phyloP scores from a whole-genome alignment of 2,888 invertebrate genomes.

The Andrena marginata region DNA sequence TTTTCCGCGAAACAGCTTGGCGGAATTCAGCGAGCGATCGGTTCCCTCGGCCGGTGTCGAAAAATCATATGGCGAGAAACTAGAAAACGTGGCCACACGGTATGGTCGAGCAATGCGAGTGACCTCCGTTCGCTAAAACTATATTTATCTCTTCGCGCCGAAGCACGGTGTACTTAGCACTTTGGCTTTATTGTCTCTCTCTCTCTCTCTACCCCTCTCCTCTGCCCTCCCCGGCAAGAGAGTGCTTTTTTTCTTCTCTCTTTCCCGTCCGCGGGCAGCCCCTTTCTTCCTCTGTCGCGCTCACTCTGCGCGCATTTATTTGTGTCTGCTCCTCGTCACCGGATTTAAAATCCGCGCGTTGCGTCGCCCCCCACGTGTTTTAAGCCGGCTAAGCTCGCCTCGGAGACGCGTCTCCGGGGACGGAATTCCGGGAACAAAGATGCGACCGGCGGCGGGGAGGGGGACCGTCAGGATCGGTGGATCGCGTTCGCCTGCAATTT shows the following conservation, averaged over 20 bases:
- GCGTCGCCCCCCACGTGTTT: slow-evolving; percentile 60
- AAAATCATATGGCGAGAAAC: slow-evolving; percentile 29
- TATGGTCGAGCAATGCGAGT: slow-evolving; percentile 77
- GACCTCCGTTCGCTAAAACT: slow-evolving; percentile 81
- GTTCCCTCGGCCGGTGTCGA: not conserved
- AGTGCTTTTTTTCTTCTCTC: slow-evolving; percentile 23
- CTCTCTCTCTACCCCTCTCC: slow-evolving; percentile 27
- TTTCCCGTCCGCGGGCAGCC: slow-evolving; percentile 22
- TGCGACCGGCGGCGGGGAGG: no score
- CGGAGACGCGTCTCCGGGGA: slow-evolving; percentile 1
- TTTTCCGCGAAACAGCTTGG: no score
- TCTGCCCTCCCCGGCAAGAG: slow-evolving; percentile 8
- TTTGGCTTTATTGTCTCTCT: slow-evolving; percentile 78
- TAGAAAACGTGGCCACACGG: slow-evolving; percentile 67
- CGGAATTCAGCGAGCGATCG: not conserved
- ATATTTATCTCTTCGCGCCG: slow-evolving; percentile 78
- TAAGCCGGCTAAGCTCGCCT: not conserved
- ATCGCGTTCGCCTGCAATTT: not conserved
- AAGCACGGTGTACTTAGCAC: slow-evolving; percentile 76
- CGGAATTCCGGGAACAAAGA: slow-evolving; percentile 31
- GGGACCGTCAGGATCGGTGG: not conserved
- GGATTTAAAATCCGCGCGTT: slow-evolving; percentile 72
- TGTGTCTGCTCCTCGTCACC: slow-evolving; percentile 70
- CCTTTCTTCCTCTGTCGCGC: slow-evolving; percentile 66
- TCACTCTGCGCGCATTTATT: slow-evolving; percentile 70